phyloP scores from a whole-genome alignment of 1,140 invertebrate species.

The Halyomorpha halys region DNA sequence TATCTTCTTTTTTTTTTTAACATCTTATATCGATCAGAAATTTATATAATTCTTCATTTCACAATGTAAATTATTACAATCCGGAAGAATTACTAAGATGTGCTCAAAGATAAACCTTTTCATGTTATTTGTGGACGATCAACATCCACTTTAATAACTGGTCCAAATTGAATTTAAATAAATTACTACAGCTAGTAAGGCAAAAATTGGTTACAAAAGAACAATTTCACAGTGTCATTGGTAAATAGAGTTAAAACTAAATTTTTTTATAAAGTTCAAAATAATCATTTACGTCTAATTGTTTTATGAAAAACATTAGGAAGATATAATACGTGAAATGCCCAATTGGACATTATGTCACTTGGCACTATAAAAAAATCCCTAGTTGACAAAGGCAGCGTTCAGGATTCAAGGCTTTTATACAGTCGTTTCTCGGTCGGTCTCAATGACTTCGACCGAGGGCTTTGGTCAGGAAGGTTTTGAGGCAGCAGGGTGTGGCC shows the following conservation, averaged over 20 bases:
- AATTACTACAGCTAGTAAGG: conserved; percentile 5
- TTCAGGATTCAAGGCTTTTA: conserved; percentile 33
- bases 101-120: neutral
- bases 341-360: neutral
- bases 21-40: too few species aligned
- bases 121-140: conserved; percentile 7
- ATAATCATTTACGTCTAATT: too few species aligned
- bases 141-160: conserved; percentile 1
- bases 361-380: conserved; percentile 10
- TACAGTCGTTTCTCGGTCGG: conserved; percentile 78
- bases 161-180: neutral
- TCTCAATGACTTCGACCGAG: conserved; percentile 79
- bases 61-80: too few species aligned
- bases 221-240: conserved; percentile 1
- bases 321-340: too few species aligned
- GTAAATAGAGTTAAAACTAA: conserved; percentile 8
- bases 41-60: too few species aligned
- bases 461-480: conserved; percentile 68
- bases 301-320: too few species aligned
- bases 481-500: conserved; percentile 38
- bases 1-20: too few species aligned
- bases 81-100: too few species aligned
- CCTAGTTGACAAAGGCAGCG: neutral
- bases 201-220: neutral
- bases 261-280: neutral